phyloP scores from a whole-genome alignment of 2,113 vertebrate genomes.

The Gambusia affinis region DNA sequence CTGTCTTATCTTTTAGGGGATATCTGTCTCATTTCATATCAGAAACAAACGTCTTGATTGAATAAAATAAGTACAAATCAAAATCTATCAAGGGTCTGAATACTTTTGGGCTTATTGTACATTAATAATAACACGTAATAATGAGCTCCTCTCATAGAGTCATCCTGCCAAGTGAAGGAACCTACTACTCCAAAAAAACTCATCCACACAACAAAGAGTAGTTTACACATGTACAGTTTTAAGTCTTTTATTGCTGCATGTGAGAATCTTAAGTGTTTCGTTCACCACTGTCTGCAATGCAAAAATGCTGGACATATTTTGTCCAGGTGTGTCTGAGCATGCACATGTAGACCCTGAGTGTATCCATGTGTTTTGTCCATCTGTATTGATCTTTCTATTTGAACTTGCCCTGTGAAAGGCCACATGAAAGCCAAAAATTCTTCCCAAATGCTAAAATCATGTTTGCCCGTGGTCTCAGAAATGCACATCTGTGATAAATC shows the following conservation, averaged over 20 bases:
- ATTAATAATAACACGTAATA: no score
- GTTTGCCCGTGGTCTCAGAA: constrained; percentile 51
- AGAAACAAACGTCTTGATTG: no score
- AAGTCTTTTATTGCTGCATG: not conserved
- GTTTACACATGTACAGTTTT: not conserved
- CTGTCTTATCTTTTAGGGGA: no score
- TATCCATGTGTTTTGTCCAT: constrained; percentile 24
- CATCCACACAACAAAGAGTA: not conserved
- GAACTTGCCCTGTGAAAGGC: constrained; percentile 57
- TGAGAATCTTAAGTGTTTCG: not conserved
- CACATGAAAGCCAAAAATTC: constrained; percentile 67
- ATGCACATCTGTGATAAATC: constrained; percentile 75
- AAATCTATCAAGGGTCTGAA: no score
- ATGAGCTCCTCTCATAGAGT: no score
- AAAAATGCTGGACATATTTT: constrained; percentile 10
- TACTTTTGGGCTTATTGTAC: no score
- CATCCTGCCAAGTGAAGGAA: not conserved
- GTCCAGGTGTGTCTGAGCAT: constrained; percentile 10
- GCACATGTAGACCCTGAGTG: constrained; percentile 17
- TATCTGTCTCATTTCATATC: no score
- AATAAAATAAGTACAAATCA: no score
- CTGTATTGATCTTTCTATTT: constrained; percentile 38
- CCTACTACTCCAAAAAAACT: not conserved
- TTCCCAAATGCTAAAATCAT: constrained; percentile 70
- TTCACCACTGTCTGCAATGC: not conserved